Conservation (phyloP, 2,797 vertebrate species). For the Sus cebifrons region DNA sequence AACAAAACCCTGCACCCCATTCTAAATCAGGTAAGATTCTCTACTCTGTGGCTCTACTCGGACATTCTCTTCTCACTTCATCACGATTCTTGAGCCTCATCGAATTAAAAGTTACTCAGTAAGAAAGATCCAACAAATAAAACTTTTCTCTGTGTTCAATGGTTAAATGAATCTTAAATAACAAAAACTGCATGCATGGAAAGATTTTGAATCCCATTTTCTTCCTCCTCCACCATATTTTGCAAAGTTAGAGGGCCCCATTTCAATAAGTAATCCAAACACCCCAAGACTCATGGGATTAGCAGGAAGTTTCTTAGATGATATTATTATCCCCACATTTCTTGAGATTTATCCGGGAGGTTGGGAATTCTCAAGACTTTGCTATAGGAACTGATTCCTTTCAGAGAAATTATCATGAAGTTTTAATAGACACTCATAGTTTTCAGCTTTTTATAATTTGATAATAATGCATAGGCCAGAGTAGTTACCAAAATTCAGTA, state of each 20-base stretch:
- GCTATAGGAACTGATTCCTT: background rate
- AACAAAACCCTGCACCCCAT: background rate
- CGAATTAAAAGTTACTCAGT: background rate
- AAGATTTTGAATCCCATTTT: background rate
- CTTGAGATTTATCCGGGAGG: background rate
- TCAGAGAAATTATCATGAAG: background rate
- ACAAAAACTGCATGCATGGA: background rate
- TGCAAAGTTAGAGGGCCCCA: background rate
- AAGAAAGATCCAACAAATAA: background rate
- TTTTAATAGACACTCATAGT: background rate
- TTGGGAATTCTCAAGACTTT: background rate
- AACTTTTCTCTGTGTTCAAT: background rate
- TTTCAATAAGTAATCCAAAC: background rate
- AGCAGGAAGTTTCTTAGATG: background rate
- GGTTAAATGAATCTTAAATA: slow-evolving; percentile 29
- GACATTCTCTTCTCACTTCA: background rate
- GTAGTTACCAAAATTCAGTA: background rate
- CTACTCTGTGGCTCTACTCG: background rate
- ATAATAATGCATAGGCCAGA: background rate
- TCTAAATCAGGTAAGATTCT: background rate
- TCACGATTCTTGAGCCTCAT: background rate
- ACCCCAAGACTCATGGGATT: background rate
- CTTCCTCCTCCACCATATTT: background rate
- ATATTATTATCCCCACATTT: background rate
- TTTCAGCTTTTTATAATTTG: slow-evolving; percentile 34